Evolutionary conservation across 2,113 vertebrate genomes (phyloP), one percentile per base, ranked within the genome.

Genomic region (Camelus dromedarius): DNA sequence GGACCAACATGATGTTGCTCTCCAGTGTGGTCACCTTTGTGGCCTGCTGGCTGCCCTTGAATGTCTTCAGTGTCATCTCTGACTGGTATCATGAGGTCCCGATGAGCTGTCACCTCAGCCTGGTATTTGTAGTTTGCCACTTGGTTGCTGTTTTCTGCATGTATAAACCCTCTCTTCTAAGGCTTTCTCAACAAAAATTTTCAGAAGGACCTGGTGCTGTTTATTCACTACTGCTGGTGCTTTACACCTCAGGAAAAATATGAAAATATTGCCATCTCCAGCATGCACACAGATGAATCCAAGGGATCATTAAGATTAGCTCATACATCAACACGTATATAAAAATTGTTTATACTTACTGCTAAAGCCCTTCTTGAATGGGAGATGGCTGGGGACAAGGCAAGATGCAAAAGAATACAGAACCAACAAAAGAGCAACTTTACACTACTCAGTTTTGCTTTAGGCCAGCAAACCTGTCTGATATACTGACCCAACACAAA

Each of bases 101-200:
- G 58, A 98, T 98, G 97, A 98, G 95, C 96, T 99, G 99, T 64
- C 98, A 99, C 66, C 98, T 98, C 4, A 98, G 99, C 10, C 94
- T 99, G 56, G 89, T 98, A 22, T 99, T 99, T 97, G 98, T 98
- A 52, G 86, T 98, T 30, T 98, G 98, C 89, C 99, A 99, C 95
- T 98, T 99, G 48, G 85, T 98, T 94, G 99, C 99, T 93, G 98
- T 93, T 97, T 90, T 98, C 99, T 5, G 99, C 98, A 0, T 99
- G 98, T 75, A 98, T 98, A 97, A 99, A 99, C 58, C 99, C 98
- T 60, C 70, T 99, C 85, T 99, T 99, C 80, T 98, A 99, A 6
- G 98, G 98, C 1, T 99, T 99, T 93, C 98, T 99, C 75, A 99
- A 99, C 97, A 99, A 97, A 97, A 99, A 98, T 95, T 99, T 99